Evolutionary conservation across 2,888 invertebrate genomes (phyloP).

Genomic region (Arctia plantaginis): DNA sequence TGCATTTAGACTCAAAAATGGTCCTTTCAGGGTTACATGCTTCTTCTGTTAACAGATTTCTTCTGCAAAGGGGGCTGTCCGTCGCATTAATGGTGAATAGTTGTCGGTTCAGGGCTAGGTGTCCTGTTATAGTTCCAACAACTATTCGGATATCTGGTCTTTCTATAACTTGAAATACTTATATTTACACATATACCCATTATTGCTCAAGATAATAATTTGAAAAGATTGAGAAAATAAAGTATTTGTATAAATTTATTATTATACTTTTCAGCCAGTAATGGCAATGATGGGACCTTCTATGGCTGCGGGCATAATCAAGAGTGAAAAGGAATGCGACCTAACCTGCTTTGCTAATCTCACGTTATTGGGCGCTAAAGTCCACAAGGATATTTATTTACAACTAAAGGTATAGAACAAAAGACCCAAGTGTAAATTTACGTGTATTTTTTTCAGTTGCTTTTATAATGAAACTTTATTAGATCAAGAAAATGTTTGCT

Average conservation of each 20-base stretch:
- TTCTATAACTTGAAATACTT: neutral
- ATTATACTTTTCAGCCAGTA: slow-evolving; percentile 64
- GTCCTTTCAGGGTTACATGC: too few species aligned
- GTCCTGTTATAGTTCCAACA: too few species aligned
- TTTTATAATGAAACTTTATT: too few species aligned
- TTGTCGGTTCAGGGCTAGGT: too few species aligned
- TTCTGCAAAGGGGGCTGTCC: too few species aligned
- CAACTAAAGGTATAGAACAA: slow-evolving; percentile 60
- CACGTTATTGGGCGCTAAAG: slow-evolving; percentile 61
- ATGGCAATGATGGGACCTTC: slow-evolving; percentile 54
- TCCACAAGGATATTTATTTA: slow-evolving; percentile 55
- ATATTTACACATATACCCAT: neutral
- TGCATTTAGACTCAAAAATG: too few species aligned
- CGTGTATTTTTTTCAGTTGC: too few species aligned
- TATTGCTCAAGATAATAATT: neutral
- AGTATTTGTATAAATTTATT: neutral
- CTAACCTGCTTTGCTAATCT: slow-evolving; percentile 63
- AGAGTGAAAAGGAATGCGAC: slow-evolving; percentile 65
- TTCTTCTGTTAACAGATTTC: too few species aligned
- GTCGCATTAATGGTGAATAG: too few species aligned
- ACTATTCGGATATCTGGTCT: too few species aligned
- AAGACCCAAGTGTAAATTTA: neutral
- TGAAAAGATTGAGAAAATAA: neutral
- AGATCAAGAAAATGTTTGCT: neutral
- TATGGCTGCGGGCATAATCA: slow-evolving; percentile 54